A percentile compares a stretch with the other conserved stretches of the same genome.
These are phyloP conservation scores for Cebidichthys violaceus DNA, from an alignment of 2,113 vertebrate species.

Conservation along the genomic window DNA sequence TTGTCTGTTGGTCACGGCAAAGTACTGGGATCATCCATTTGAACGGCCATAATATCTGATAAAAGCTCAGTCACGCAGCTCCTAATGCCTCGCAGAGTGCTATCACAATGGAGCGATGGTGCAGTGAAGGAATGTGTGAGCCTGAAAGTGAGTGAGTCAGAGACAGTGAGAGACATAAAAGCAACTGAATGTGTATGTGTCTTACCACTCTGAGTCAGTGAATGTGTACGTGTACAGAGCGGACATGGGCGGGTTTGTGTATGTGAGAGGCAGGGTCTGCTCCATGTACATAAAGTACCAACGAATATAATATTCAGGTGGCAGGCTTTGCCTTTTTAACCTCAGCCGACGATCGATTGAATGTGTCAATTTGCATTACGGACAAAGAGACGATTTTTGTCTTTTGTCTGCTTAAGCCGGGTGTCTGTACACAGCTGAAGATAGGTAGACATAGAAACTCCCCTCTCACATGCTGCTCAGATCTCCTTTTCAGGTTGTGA, in stretches of 20 bases:
- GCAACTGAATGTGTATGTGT: constrained; percentile 1
- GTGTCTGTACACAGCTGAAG: background rate
- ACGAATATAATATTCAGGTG: background rate
- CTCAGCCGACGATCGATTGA: background rate
- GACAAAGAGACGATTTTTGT: background rate
- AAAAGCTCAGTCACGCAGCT: constrained; percentile 75
- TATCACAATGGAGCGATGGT: constrained; percentile 62
- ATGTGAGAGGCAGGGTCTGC: background rate
- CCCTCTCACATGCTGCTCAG: too few relatives aligned
- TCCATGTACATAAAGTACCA: background rate
- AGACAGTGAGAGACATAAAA: constrained; percentile 39
- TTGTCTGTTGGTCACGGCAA: constrained; percentile 72
- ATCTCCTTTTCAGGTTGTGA: constrained; percentile 20
- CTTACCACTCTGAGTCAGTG: constrained; percentile 13
- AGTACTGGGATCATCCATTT: constrained; percentile 77
- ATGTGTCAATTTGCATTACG: background rate
- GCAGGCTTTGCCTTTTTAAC: background rate
- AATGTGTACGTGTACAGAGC: background rate
- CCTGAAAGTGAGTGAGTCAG: constrained; percentile 36
- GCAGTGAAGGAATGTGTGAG: constrained; percentile 57
- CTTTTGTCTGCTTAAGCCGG: background rate
- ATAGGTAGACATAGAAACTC: background rate
- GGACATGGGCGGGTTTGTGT: background rate
- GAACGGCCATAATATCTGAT: constrained; percentile 74
- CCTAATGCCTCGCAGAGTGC: constrained; percentile 55